Evolutionary conservation across 1,140 invertebrate genomes (phyloP), one percentile per base, ranked within the genome.

Genomic region (Adelges cooleyi): DNA sequence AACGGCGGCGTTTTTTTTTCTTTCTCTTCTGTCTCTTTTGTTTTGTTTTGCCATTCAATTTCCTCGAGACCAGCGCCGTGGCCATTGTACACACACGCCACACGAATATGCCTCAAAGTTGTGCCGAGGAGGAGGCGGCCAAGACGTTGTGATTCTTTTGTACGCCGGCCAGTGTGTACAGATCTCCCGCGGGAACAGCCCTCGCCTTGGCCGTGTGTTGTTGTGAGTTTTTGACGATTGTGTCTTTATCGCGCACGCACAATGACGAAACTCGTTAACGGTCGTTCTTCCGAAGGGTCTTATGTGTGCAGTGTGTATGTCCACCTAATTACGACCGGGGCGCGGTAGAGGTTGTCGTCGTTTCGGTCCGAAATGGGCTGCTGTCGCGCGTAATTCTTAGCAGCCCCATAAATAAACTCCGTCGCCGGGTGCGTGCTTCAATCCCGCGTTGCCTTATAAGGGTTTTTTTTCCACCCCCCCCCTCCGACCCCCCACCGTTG

Each of bases 341-440:
- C 53, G 36, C 15, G 40, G 40, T n/a, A 27, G 38, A 62, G 46
- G 54, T 62, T 62, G 54, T 62, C 54, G 54, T 62, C 54, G 54
- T 59, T 46, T 20, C 23, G 40, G 51, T 20, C 51, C 51, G n/a
- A 38, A 53, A 53, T 53, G 33, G 52, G 29, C 53, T 36, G 36
- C 36, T 56, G 53, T 56, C 54, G 54, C 51, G 51, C 54, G 54
- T 62, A 62, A 62, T 62, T 62, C 54, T 62, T 62, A 62, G 42
- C 54, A 10, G 54, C 40, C 54, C 54, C 54, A 62, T 62, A 62
- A 62, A 62, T 62, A 62, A 46, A 62, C 15, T 27, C 22, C 25
- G 54, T 10, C 52, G 36, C 3, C 22, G 54, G 8, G 53, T 62
- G 54, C 54, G 54, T 46, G 54, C 54, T 62, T 62, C 54, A 20